Percentiles rank a stretch among this genome's conserved stretches.
phyloP scores from a whole-genome alignment of 2,113 vertebrate species.

The Seriola aureovittata region DNA sequence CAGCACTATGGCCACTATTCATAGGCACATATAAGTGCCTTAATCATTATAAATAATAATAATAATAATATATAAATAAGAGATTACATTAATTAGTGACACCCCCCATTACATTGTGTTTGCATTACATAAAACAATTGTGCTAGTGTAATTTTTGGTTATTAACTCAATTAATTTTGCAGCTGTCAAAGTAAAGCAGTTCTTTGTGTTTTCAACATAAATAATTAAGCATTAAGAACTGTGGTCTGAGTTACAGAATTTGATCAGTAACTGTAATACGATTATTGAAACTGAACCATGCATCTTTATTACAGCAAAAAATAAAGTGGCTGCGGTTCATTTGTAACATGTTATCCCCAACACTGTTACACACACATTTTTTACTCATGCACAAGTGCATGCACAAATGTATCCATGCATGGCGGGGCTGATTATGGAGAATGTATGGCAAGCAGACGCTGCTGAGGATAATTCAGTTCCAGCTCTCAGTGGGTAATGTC shows the following conservation, averaged over 20 bases:
- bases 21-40: too few relatives aligned
- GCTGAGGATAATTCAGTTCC: conserved; percentile 63
- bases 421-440: conserved; percentile 59
- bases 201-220: background rate
- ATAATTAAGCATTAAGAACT: background rate
- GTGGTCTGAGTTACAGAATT: background rate
- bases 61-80: background rate
- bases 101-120: background rate
- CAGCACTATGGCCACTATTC: too few relatives aligned
- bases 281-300: conserved; percentile 1
- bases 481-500: conserved; percentile 69
- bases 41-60: background rate
- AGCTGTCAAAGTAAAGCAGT: conserved; percentile 5
- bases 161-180: background rate
- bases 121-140: background rate
- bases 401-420: conserved; percentile 41
- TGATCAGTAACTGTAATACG: background rate
- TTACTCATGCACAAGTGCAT: background rate
- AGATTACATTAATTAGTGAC: background rate
- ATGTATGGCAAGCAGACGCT: conserved; percentile 64
- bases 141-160: background rate
- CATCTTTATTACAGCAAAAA: background rate
- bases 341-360: conserved; percentile 9
- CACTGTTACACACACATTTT: background rate
- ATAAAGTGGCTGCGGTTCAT: background rate